phyloP scores from a whole-genome alignment of 2,113 vertebrate genomes.

The Microcebus jonahi region DNA sequence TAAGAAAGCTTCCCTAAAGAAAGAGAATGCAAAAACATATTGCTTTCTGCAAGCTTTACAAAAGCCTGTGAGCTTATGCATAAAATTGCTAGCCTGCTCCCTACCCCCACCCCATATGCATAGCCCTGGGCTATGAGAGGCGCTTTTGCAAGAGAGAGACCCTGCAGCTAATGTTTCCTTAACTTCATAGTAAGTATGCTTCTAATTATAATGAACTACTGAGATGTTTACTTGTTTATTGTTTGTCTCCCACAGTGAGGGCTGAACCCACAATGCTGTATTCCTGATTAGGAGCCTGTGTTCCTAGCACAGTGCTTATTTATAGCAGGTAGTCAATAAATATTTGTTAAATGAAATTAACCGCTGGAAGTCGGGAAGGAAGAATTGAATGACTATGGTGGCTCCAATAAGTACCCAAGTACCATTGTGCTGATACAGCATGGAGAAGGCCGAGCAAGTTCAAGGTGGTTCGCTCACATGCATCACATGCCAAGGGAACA shows the following conservation, averaged over 20 bases:
- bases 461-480: background rate
- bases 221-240: slow-evolving; percentile 38
- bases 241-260: background rate
- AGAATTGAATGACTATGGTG: background rate
- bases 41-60: slow-evolving; percentile 43
- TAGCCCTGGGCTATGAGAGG: background rate
- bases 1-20: slow-evolving; percentile 27
- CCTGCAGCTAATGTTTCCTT: slow-evolving; percentile 29
- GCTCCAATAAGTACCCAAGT: background rate
- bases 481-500: background rate
- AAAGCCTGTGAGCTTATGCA: background rate
- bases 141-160: background rate
- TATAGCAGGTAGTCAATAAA: background rate
- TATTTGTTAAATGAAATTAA: slow-evolving; percentile 47
- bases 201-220: slow-evolving; percentile 53
- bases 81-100: background rate
- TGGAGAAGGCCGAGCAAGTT: background rate
- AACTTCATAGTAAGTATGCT: slow-evolving; percentile 47
- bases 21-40: slow-evolving; percentile 40
- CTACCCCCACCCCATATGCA: background rate
- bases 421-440: background rate
- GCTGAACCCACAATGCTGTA: background rate
- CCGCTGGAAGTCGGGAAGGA: background rate
- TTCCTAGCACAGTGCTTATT: background rate
- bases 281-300: background rate